Conservation (phyloP, 2,797 vertebrate species). For the Fringilla coelebs region DNA sequence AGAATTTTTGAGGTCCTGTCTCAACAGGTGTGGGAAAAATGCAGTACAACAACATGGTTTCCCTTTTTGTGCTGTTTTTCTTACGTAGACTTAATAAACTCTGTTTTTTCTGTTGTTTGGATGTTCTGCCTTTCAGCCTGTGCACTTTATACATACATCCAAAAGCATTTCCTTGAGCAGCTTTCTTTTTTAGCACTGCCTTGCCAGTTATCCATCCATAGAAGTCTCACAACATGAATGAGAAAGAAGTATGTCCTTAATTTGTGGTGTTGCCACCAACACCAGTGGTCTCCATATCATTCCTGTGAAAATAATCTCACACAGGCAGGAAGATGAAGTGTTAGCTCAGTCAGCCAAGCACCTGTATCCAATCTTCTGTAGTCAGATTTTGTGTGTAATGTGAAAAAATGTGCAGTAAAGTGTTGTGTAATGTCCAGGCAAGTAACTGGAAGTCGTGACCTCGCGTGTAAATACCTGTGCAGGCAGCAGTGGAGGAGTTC, state of each 20-base stretch:
- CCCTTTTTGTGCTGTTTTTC: not conserved
- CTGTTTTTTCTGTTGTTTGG: not conserved
- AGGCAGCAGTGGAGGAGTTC: not conserved
- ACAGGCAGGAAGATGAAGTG: not conserved
- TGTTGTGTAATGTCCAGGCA: not conserved
- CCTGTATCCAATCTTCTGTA: not conserved
- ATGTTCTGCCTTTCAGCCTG: not conserved
- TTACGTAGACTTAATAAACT: not conserved
- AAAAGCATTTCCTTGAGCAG: not conserved
- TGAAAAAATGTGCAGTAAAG: not conserved
- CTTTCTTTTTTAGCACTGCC: not conserved
- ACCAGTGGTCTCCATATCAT: not conserved
- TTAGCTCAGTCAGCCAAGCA: not conserved
- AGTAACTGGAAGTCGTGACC: not conserved
- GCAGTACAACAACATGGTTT: not conserved
- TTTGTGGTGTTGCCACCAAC: not conserved
- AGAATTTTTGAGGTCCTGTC: not conserved
- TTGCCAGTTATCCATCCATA: not conserved
- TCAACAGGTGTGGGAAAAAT: not conserved
- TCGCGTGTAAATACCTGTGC: not conserved
- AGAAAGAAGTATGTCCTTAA: not conserved
- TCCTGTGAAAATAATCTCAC: not conserved
- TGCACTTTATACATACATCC: slow-evolving; percentile 2
- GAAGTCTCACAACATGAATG: not conserved
- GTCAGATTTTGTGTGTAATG: not conserved